These are phyloP conservation scores for Diplazon laetatorius DNA, from an alignment of 2,888 invertebrate species.

Conservation along the genomic window DNA sequence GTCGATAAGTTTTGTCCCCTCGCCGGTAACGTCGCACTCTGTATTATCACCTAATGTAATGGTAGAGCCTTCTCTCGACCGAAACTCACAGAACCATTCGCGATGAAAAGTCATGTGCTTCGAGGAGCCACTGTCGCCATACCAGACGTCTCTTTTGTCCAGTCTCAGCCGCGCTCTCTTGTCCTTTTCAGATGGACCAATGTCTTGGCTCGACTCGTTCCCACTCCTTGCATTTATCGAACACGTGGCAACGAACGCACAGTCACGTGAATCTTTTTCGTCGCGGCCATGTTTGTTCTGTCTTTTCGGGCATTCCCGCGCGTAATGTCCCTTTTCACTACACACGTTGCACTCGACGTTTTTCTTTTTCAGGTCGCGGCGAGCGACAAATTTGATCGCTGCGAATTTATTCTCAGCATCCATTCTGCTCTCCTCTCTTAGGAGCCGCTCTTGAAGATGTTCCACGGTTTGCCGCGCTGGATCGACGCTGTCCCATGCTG, in stretches of 20 bases:
- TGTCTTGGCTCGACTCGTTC: conserved; percentile 24
- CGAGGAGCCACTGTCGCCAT: conserved; percentile 32
- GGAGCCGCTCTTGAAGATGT: conserved; percentile 44
- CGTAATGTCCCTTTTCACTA: conserved; percentile 40
- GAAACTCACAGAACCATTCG: conserved; percentile 3
- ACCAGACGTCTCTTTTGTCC: conserved; percentile 42
- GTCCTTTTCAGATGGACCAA: conserved; percentile 14
- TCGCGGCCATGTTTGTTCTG: conserved; percentile 28
- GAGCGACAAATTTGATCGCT: neutral
- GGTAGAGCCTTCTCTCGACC: no score
- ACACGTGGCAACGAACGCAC: conserved; percentile 37
- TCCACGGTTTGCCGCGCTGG: conserved; percentile 56
- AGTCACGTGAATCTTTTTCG: conserved; percentile 24
- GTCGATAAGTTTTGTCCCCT: no score
- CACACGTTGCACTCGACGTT: conserved; percentile 30
- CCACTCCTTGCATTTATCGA: conserved; percentile 17
- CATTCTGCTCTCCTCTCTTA: conserved; percentile 54
- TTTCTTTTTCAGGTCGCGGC: conserved; percentile 38
- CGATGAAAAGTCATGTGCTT: conserved; percentile 25
- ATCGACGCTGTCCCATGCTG: conserved; percentile 59
- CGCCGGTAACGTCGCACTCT: no score
- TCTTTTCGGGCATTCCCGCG: conserved; percentile 40
- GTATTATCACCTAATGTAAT: no score
- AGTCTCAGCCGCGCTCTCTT: conserved; percentile 20
- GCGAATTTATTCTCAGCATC: conserved; percentile 23